These are phyloP conservation scores for Sphaeramia orbicularis DNA, from an alignment of 2,797 vertebrate genomes.

Conservation along the genomic window DNA sequence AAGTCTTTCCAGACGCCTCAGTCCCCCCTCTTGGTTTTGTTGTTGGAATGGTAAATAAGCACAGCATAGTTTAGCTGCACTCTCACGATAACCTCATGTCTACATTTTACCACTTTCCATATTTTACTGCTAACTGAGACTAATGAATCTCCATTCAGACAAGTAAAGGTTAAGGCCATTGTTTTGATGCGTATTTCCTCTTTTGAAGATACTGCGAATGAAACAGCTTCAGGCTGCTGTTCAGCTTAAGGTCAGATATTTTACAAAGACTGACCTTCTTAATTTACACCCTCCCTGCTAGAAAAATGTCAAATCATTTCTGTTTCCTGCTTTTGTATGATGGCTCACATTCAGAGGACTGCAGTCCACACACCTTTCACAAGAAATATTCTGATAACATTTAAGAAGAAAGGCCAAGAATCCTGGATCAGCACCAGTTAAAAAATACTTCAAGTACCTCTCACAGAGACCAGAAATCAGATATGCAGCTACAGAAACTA, in stretches of 20 bases:
- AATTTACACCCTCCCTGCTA: constrained; percentile 63
- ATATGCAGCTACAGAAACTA: constrained; percentile 5
- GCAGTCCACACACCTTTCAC: constrained; percentile 26
- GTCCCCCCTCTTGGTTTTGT: constrained; percentile 50
- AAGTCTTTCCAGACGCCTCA: constrained; percentile 69
- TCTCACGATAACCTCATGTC: constrained; percentile 60
- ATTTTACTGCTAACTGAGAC: constrained; percentile 43
- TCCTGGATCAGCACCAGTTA: constrained; percentile 10
- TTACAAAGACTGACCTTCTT: constrained; percentile 76
- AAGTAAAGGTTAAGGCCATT: constrained; percentile 73
- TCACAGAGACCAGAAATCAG: constrained; percentile 3
- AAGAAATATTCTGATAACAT: constrained; percentile 50
- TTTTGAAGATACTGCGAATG: constrained; percentile 41
- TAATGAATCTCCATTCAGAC: constrained; percentile 58
- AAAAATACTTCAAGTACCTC: constrained; percentile 42
- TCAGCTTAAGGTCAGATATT: constrained; percentile 65
- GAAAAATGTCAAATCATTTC: constrained; percentile 69
- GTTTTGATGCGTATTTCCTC: constrained; percentile 59
- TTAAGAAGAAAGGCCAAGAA: constrained; percentile 42
- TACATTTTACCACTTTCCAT: constrained; percentile 53
- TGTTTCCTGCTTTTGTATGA: constrained; percentile 52
- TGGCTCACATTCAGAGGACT: constrained; percentile 13
- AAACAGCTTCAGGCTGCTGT: constrained; percentile 59
- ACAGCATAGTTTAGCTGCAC: constrained; percentile 54
- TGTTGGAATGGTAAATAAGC: constrained; percentile 70